These are phyloP conservation scores for Crenichthys baileyi DNA, from an alignment of 2,797 vertebrate genomes.

Conservation along the genomic window DNA sequence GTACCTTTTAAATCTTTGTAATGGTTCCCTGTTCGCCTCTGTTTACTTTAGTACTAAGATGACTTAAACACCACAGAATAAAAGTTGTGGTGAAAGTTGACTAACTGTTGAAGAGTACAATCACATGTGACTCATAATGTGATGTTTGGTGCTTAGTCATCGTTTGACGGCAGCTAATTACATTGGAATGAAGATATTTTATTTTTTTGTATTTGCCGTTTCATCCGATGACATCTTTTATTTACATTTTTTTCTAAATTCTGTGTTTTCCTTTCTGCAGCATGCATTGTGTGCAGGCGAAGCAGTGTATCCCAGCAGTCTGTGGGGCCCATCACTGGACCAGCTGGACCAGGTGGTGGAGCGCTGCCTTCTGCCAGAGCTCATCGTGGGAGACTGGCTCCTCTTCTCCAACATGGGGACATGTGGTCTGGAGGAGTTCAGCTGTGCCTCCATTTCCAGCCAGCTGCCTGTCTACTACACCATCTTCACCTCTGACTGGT, in stretches of 20 bases:
- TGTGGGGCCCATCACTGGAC: conserved; percentile 97
- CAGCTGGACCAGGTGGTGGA: conserved; percentile 96
- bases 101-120: not conserved
- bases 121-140: not conserved
- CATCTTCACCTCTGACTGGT: conserved; percentile 94
- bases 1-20: not conserved
- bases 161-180: not conserved
- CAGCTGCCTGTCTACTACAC: conserved; percentile 92
- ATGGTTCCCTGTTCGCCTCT: not conserved
- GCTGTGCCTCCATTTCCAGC: conserved; percentile 82
- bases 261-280: conserved; percentile 42
- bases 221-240: not conserved
- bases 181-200: not conserved
- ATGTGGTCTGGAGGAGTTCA: conserved; percentile 84
- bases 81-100: not conserved
- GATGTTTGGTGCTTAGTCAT: not conserved
- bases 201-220: too few relatives aligned
- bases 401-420: conserved; percentile 96
- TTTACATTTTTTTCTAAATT: not conserved
- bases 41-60: not conserved
- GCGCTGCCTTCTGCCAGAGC: conserved; percentile 93
- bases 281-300: conserved; percentile 77
- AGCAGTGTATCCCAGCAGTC: conserved; percentile 91
- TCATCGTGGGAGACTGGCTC: conserved; percentile 96
- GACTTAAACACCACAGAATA: not conserved